Percentiles rank a stretch among this genome's conserved stretches.
Evolutionary conservation across 2,113 vertebrate genomes (phyloP).

Genomic region (Natator depressus): DNA sequence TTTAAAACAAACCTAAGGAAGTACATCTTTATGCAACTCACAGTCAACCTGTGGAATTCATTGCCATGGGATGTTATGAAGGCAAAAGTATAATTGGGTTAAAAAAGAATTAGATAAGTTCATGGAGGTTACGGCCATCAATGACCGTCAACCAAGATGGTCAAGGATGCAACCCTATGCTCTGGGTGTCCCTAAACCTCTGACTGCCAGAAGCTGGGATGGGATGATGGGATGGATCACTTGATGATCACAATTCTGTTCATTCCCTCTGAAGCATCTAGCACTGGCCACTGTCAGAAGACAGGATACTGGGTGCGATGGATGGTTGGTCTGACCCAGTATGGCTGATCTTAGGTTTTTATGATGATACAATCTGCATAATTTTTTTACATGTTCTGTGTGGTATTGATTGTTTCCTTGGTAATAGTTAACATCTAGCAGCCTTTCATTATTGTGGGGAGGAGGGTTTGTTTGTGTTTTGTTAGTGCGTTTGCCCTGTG

Average conservation of each 20-base stretch:
- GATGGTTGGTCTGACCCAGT: neutral
- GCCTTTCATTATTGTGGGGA: slow-evolving; percentile 27
- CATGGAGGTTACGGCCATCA: neutral
- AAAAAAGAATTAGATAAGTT: neutral
- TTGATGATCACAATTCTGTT: neutral
- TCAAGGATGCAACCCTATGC: neutral
- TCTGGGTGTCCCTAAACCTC: neutral
- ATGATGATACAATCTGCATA: slow-evolving; percentile 14
- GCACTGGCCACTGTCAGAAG: neutral
- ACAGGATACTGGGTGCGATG: neutral
- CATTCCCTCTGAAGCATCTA: neutral
- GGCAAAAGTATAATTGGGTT: neutral
- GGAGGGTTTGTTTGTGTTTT: slow-evolving; percentile 10
- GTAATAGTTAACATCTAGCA: slow-evolving; percentile 1
- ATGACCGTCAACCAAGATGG: neutral
- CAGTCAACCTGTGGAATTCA: neutral
- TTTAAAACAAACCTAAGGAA: neutral
- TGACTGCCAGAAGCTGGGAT: neutral
- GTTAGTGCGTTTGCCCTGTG: neutral
- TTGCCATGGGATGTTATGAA: neutral
- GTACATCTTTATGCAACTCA: neutral
- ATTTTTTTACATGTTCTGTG: neutral
- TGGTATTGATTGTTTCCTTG: slow-evolving; percentile 44
- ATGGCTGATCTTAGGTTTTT: neutral
- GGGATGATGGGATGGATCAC: neutral